Base-by-base conservation (phyloP, 2,797 vertebrate genomes). In the Pogonophryne albipinna region DNA sequence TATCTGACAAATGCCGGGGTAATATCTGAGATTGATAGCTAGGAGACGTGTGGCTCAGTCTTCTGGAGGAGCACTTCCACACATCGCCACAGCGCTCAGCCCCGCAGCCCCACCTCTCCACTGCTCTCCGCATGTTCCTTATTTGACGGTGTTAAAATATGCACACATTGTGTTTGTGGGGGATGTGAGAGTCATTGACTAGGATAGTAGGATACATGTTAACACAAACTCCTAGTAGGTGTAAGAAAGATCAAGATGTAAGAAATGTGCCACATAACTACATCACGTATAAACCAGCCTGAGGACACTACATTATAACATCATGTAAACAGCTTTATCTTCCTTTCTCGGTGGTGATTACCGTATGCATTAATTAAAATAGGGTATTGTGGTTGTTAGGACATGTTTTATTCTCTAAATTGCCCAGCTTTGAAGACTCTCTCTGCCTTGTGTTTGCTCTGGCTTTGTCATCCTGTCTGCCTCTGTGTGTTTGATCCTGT, bases 1-100 rank as follows among this genome's bases (percentile, higher is more conserved):
- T 50, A 72, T 84, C 85, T 85, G 86, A 87, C 90, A 92, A 86
- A 89, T 81, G 77, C 76, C 47, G n/a, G 66, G 71, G 72, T 84
- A 82, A 92, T 91, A 87, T 90, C 70, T 12, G 74, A 87, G 94
- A 94, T 92, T 83, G 93, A 94, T 94, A 46, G 74, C 68, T 0
- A 6, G 20, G 61, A 76, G 85, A 89, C 60, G 11, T 84, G 83
- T 67, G 19, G 75, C 69, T 83, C 49, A 10, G 84, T 83, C 80
- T 41, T 76, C 70, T 71, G 4, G 6, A 64, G 56, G 67, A 78
- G 79, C 58, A 17, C 66, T 44, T 74, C 38, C 74, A 31, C 67
- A 42, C 55, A 10, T 16, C 14, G 9, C 10, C 42, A 7, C 58
- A 4, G 34, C 12, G 3, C 58, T 16, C 27, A 2, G 10, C 45